Evolutionary conservation across 2,888 invertebrate species (phyloP), one percentile per base, ranked within the genome.

Genomic region (Lithodes maja): DNA sequence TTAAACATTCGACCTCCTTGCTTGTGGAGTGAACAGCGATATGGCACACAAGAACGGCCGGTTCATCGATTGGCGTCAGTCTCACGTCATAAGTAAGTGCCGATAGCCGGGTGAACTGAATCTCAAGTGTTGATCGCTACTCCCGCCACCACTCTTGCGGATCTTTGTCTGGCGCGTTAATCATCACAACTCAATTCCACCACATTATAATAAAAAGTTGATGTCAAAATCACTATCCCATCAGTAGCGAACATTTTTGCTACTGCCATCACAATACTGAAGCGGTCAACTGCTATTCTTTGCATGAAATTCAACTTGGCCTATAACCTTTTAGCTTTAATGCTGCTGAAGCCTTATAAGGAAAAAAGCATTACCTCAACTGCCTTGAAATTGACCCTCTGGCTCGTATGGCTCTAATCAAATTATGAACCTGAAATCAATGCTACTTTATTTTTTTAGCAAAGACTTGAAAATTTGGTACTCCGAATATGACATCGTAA

Each of bases 371-470:
- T 33, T 79, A 78, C 78, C 87, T 87, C 83, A 83, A 87, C 83
- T 87, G 87, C 80, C 83, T 83, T 83, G 87, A 83, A 61, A 82
- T 75, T 82, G 77, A 87, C 86, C 86, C 86, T 87, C 86, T 87
- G 82, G 86, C 61, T 87, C 77, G 75, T 87, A 17, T 83, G 83
- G 78, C 77, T 83, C 87, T 78, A 82, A 87, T 87, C 77, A 49
- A 49, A 87, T 87, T 87, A 61, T 61, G 74, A 79, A 86, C 86
- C 82, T 87, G 80, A 86, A 87, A 82, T 82, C 86, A 87, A 87
- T 87, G 86, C 86, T 87, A 33, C 86, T 87, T 87, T 87, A 75
- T 49, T 33, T 33, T 33, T 33, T 33, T 33, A 33, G n/a, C 49
- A 75, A 75, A 52, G 61, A 74, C 69, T 71, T 9, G 33, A 33